Percentiles rank a stretch among this genome's conserved stretches.
Conservation (phyloP, 2,113 vertebrate genomes). For the Pollimyrus isidori region DNA sequence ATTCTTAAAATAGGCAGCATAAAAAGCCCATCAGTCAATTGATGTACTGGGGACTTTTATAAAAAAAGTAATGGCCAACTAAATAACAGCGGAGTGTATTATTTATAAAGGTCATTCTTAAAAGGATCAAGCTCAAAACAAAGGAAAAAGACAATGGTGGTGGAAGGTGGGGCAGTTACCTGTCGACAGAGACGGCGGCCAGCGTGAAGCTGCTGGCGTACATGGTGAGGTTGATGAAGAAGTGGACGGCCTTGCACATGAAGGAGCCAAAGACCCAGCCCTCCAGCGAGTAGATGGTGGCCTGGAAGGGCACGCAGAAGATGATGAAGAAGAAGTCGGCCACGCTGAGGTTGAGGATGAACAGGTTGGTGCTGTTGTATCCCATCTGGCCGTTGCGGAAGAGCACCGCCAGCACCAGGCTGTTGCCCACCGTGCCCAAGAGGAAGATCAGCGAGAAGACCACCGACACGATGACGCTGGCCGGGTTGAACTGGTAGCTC, state of each 20-base stretch:
- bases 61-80: neutral
- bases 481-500: constrained; percentile 66
- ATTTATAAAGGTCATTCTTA: neutral
- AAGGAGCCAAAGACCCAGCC: constrained; percentile 82
- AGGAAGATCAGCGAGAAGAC: constrained; percentile 82
- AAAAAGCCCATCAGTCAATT: neutral
- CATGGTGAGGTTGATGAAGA: constrained; percentile 86
- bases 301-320: constrained; percentile 85
- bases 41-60: neutral
- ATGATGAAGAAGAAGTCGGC: constrained; percentile 86
- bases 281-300: constrained; percentile 79
- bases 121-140: neutral
- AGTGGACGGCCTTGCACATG: constrained; percentile 80
- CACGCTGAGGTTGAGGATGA: constrained; percentile 81
- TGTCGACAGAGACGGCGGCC: constrained; percentile 76
- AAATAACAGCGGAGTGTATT: neutral
- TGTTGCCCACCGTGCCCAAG: constrained; percentile 75
- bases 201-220: constrained; percentile 84
- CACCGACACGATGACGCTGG: constrained; percentile 72
- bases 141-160: too few relatives aligned
- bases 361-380: constrained; percentile 78
- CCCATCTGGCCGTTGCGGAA: constrained; percentile 68
- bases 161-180: constrained; percentile 42
- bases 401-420: constrained; percentile 74
- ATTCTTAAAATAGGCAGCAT: neutral